Conservation (phyloP, 2,113 vertebrate genomes). For the Myanophis thanlyinensis region DNA sequence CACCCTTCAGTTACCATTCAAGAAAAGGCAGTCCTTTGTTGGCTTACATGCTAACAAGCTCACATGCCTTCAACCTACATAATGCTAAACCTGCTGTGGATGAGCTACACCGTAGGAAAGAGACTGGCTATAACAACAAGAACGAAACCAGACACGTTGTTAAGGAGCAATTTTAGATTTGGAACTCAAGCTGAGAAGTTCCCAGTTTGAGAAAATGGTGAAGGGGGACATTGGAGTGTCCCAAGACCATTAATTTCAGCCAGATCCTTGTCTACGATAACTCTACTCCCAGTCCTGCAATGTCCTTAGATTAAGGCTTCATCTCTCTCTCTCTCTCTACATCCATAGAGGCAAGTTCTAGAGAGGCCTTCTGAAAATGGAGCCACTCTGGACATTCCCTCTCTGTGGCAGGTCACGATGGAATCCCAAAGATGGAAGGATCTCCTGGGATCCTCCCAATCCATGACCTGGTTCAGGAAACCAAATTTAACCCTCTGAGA, state of each 20-base stretch:
- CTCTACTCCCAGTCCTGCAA: background rate
- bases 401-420: background rate
- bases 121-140: background rate
- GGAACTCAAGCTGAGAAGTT: background rate
- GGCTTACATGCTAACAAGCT: background rate
- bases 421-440: background rate
- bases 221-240: background rate
- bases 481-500: background rate
- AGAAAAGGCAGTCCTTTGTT: background rate
- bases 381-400: background rate
- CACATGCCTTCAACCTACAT: no score
- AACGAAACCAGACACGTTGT: background rate
- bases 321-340: background rate
- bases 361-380: background rate
- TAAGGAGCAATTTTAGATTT: background rate
- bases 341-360: background rate
- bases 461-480: background rate
- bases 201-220: background rate
- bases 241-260: background rate
- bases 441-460: background rate
- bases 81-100: accelerated
- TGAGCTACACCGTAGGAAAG: background rate
- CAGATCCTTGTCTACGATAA: background rate
- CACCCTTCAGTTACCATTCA: background rate
- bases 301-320: background rate